Percentiles rank a stretch among this genome's conserved stretches.
phyloP scores from a whole-genome alignment of 2,888 invertebrate species.

The Drosophila ezoana region DNA sequence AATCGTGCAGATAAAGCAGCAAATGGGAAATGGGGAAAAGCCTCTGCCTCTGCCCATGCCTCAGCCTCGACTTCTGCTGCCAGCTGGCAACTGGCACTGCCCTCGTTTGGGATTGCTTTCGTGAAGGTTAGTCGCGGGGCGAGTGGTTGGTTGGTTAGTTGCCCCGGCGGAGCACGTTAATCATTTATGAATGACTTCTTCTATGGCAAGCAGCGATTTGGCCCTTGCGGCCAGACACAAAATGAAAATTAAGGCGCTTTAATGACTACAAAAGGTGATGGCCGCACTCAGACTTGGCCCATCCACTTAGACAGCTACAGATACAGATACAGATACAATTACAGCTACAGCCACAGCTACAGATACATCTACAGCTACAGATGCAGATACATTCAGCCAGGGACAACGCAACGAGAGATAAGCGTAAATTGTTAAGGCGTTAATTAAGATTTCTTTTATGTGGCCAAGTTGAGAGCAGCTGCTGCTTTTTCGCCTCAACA shows the following conservation, averaged over 20 bases:
- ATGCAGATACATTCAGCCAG: conserved; percentile 29
- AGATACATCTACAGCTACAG: conserved; percentile 6
- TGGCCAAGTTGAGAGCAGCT: conserved; percentile 32
- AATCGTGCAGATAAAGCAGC: conserved; percentile 40
- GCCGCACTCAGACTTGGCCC: conserved; percentile 24
- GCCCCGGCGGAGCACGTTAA: conserved; percentile 53
- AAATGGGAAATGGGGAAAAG: conserved; percentile 49
- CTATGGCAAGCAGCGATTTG: conserved; percentile 33
- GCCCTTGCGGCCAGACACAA: conserved; percentile 28
- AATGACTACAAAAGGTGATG: conserved; percentile 65
- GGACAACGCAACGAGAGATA: conserved; percentile 60
- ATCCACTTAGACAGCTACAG: conserved; percentile 19
- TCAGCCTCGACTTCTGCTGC: conserved; percentile 3
- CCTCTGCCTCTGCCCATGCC: background rate
- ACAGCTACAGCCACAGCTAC: conserved; percentile 7
- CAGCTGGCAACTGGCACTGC: conserved; percentile 8
- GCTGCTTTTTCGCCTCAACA: conserved; percentile 21
- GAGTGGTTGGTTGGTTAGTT: conserved; percentile 4
- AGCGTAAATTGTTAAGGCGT: conserved; percentile 69
- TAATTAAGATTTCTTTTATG: conserved; percentile 71
- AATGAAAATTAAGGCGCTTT: conserved; percentile 62
- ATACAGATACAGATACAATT: conserved; percentile 1
- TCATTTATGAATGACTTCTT: conserved; percentile 73
- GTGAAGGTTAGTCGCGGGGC: conserved; percentile 40
- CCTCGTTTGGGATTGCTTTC: conserved; percentile 36